These are phyloP conservation scores for Arctia plantaginis DNA, from an alignment of 2,888 invertebrate genomes.

Conservation along the genomic window DNA sequence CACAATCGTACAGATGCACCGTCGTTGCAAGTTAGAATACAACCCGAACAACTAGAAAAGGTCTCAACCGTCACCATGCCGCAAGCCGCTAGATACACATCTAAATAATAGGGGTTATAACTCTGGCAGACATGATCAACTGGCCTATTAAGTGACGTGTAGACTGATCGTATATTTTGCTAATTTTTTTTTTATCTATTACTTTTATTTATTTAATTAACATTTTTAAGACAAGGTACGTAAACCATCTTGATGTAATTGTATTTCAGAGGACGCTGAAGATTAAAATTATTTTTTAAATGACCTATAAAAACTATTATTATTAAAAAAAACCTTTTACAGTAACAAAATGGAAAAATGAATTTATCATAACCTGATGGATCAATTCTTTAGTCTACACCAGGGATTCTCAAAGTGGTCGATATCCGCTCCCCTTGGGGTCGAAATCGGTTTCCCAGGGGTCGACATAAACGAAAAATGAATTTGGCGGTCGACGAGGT, in stretches of 20 bases:
- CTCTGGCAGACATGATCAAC: slow-evolving; percentile 37
- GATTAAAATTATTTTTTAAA: background rate
- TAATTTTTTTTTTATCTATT: background rate
- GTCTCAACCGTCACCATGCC: slow-evolving; percentile 79
- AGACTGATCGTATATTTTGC: background rate
- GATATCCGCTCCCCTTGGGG: too few species aligned
- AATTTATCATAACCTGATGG: too few species aligned
- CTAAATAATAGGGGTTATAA: slow-evolving; percentile 55
- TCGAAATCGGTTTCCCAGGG: too few species aligned
- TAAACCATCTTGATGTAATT: too few species aligned
- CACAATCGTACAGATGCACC: slow-evolving; percentile 68
- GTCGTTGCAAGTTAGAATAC: slow-evolving; percentile 47
- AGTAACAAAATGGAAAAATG: too few species aligned
- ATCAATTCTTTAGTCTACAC: background rate
- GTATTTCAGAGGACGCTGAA: too few species aligned
- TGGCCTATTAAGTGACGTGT: slow-evolving; percentile 24
- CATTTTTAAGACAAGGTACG: background rate
- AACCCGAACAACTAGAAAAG: slow-evolving; percentile 48
- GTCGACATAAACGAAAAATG: too few species aligned
- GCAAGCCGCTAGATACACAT: slow-evolving; percentile 74
- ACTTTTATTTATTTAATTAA: background rate
- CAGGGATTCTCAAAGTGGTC: too few species aligned
- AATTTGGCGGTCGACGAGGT: too few species aligned
- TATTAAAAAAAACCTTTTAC: too few species aligned
- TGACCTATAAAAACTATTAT: background rate